Percentiles rank a stretch among this genome's conserved stretches.
phyloP scores from a whole-genome alignment of 2,888 invertebrate genomes.

The Aporophyla nigra region DNA sequence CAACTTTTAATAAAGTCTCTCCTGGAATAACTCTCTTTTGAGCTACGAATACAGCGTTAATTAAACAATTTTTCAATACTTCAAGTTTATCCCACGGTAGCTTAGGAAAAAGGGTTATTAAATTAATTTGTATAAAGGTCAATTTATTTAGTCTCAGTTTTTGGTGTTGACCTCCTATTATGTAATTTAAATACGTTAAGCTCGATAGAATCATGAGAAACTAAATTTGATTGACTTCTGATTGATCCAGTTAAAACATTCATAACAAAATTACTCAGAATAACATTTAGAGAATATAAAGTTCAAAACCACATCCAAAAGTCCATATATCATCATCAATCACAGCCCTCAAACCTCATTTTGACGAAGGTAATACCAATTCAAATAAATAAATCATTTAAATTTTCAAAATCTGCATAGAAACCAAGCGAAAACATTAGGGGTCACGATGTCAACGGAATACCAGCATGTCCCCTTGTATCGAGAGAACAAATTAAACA shows the following conservation, averaged over 20 bases:
- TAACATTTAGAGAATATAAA: background rate
- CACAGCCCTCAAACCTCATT: constrained; percentile 13
- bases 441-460: constrained; percentile 62
- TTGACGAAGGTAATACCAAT: background rate
- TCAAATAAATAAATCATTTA: constrained; percentile 39
- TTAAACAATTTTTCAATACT: constrained; percentile 46
- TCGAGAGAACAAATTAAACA: constrained; percentile 78
- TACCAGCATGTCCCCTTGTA: constrained; percentile 70
- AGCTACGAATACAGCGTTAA: constrained; percentile 47
- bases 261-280: background rate
- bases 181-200: background rate
- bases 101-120: constrained; percentile 11
- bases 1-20: constrained; percentile 85
- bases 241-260: too few species aligned
- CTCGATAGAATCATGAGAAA: background rate
- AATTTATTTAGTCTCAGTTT: constrained; percentile 2
- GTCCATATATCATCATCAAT: constrained; percentile 16
- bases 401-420: constrained; percentile 43
- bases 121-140: constrained; percentile 10
- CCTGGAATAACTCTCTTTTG: constrained; percentile 54
- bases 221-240: background rate
- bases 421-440: constrained; percentile 41
- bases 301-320: background rate
- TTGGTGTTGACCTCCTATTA: background rate
- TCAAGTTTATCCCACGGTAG: constrained; percentile 19